phyloP scores from a whole-genome alignment of 2,113 vertebrate species.

The Lasiurus cinereus region DNA sequence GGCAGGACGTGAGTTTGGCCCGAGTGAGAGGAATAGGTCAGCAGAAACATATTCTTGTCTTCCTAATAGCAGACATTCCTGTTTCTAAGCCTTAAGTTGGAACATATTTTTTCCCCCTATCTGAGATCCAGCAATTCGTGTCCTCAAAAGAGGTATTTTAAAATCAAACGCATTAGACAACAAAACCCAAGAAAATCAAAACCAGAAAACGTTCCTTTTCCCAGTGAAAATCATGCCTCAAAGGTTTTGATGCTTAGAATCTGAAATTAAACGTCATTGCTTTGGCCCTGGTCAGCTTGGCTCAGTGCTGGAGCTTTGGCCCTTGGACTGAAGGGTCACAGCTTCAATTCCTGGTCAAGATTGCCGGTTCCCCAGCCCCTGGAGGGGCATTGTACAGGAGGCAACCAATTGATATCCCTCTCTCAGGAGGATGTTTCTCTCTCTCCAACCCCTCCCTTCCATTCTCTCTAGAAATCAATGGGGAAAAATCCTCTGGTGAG shows the following conservation, averaged over 20 bases:
- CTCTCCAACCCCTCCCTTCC: too few relatives aligned
- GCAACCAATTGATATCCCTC: too few relatives aligned
- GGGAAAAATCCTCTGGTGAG: too few relatives aligned
- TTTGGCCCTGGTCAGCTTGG: background rate
- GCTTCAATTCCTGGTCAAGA: too few relatives aligned
- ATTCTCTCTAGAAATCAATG: too few relatives aligned
- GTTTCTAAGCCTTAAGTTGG: conserved; percentile 75
- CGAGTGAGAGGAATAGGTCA: conserved; percentile 70
- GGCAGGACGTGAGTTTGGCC: conserved; percentile 84
- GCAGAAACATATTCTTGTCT: conserved; percentile 83
- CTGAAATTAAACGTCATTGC: conserved; percentile 23
- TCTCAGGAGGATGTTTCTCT: too few relatives aligned
- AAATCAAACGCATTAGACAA: conserved; percentile 59
- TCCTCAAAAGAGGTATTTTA: conserved; percentile 57
- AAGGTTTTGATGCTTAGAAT: conserved; percentile 8
- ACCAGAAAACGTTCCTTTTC: background rate
- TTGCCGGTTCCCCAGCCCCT: too few relatives aligned
- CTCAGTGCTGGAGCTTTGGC: too few relatives aligned
- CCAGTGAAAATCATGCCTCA: background rate
- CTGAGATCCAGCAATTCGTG: conserved; percentile 61
- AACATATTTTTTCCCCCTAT: conserved; percentile 82
- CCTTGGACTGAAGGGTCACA: too few relatives aligned
- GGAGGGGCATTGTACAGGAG: too few relatives aligned
- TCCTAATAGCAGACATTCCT: conserved; percentile 77
- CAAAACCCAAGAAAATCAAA: conserved; percentile 50